A percentile compares a stretch with the other conserved stretches of the same genome.
Conservation (phyloP, 2,888 invertebrate species). For the Leuctra nigra region DNA sequence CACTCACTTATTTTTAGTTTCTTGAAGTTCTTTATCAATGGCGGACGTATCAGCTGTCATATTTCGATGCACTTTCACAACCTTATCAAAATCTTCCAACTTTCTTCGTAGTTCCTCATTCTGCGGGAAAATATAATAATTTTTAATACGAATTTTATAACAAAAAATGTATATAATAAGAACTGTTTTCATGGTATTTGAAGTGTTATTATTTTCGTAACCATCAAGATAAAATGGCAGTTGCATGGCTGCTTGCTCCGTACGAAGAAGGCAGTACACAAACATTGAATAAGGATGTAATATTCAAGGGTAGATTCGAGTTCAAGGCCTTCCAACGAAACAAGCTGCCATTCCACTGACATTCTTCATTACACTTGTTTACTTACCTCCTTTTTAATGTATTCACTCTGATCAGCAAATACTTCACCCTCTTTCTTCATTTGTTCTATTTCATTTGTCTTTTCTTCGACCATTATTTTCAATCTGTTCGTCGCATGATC, state of each 20-base stretch:
- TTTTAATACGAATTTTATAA: too few species aligned
- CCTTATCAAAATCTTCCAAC: slow-evolving; percentile 77
- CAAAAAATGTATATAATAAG: too few species aligned
- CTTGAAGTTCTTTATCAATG: slow-evolving; percentile 67
- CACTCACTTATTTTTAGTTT: slow-evolving; percentile 53
- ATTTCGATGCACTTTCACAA: slow-evolving; percentile 73
- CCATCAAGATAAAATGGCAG: too few species aligned
- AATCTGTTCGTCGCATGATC: slow-evolving; percentile 48
- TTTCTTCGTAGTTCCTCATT: slow-evolving; percentile 74
- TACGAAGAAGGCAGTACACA: too few species aligned
- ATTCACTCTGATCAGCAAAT: slow-evolving; percentile 64
- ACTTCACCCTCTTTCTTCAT: slow-evolving; percentile 60
- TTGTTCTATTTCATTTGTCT: slow-evolving; percentile 64
- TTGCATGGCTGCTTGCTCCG: too few species aligned
- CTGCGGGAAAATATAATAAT: slow-evolving; percentile 42
- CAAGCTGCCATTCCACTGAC: too few species aligned
- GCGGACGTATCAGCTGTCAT: slow-evolving; percentile 68
- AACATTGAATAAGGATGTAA: too few species aligned
- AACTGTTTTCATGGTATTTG: too few species aligned
- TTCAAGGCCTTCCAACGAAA: too few species aligned
- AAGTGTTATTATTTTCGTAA: too few species aligned
- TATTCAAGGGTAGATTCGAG: too few species aligned
- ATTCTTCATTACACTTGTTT: too few species aligned
- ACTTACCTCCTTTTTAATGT: slow-evolving; percentile 55
- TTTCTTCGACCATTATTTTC: slow-evolving; percentile 63